Evolutionary conservation across 2,888 invertebrate species (phyloP).

Genomic region (Bruchidius siliquastri): DNA sequence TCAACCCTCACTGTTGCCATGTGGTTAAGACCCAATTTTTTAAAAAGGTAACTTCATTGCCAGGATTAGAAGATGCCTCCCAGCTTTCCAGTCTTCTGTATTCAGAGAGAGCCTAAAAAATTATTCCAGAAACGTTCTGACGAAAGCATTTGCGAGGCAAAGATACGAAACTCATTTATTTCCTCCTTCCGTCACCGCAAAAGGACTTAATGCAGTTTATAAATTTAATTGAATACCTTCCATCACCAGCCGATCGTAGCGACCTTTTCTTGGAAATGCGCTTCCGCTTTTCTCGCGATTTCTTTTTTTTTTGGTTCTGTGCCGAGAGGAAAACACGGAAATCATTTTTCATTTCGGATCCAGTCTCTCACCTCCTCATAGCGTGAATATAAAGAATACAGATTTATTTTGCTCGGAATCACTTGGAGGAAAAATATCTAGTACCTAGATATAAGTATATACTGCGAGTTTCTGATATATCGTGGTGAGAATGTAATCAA

Average conservation of each 20-base stretch:
- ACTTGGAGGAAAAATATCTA: no score
- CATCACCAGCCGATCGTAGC: neutral
- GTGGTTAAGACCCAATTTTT: no score
- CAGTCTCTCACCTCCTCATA: neutral
- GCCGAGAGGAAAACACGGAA: neutral
- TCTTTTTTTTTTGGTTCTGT: neutral
- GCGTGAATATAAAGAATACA: neutral
- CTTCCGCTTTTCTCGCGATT: neutral
- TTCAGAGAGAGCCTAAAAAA: no score
- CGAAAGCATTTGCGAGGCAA: neutral
- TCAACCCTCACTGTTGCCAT: no score
- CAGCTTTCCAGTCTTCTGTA: no score
- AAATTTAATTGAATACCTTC: neutral
- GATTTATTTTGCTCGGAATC: neutral
- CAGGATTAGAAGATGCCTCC: no score
- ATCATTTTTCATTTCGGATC: neutral
- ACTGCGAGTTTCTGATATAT: no score
- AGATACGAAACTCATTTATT: neutral
- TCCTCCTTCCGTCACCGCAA: neutral
- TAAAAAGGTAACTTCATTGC: no score
- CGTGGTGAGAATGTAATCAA: no score
- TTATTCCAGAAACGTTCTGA: neutral
- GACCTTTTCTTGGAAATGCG: neutral
- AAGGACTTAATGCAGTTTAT: neutral
- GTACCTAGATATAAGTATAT: no score